Base-by-base conservation (phyloP, 2,113 vertebrate species). In the Anser cygnoides region DNA sequence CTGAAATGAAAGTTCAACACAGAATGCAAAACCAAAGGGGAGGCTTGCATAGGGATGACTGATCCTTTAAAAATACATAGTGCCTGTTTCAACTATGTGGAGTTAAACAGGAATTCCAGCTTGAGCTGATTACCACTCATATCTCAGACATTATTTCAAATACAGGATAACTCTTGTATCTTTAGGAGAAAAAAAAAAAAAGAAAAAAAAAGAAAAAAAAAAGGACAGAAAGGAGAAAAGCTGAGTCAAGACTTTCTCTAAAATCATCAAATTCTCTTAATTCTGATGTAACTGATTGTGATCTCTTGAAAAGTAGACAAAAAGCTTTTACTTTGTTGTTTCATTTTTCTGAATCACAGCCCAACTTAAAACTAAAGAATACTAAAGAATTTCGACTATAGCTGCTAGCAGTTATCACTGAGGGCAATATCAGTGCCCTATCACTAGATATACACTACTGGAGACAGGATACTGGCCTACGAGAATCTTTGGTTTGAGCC, bases 111-210 rank as follows among this genome's bases (percentile, higher is more conserved):
- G 39, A 83, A 62, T 44, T 73, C 20, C 31, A 50, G 26, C 49
- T 83, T 39, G 11, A 83, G 31, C 17, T 62, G 25, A 65, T 85
- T 18, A 46, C 9, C 37, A 33, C 44, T 57, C 4, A 1, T 18
- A 33, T 18, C 62, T 90, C 26, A 76, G 57, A 29, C 16, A 31
- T 16, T 78, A 37, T n/a, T 86, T 65, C 28, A 82, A 33, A 17
- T 52, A 43, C 39, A 35, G 33, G 14, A 61, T 79, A 71, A 5
- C 2, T 41, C 49, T 41, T 83, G 2, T 59, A n/a, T 33, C 14
- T 77, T 52, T 6, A 20, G 18, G 4, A 3, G 2, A 0, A 15
- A 28, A 16, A 13, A 7, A 10, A 39, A 14, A 3, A 11, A 7
- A 10, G n/a, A 14, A 3, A 15, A 12, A 11, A 37, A 37, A 37